Evolutionary conservation across 1,140 invertebrate species (phyloP).

Genomic region (Bathynomus jamesi): DNA sequence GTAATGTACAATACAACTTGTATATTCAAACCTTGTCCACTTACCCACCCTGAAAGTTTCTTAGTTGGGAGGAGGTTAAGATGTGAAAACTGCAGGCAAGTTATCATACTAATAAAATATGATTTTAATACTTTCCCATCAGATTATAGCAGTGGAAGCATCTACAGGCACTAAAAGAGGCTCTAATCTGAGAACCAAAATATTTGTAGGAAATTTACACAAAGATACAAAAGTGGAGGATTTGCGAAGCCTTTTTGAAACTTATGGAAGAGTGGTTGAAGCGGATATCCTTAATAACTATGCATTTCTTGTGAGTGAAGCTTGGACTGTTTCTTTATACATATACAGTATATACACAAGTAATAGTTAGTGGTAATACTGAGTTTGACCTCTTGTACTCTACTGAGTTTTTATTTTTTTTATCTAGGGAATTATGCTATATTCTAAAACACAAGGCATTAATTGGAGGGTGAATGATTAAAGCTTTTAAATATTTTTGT

Average conservation of each 20-base stretch:
- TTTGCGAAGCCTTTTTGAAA: slow-evolving; percentile 74
- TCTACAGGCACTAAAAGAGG: slow-evolving; percentile 16
- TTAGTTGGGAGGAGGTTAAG: slow-evolving; percentile 39
- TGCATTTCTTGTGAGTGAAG: slow-evolving; percentile 61
- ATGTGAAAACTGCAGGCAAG: slow-evolving; percentile 73
- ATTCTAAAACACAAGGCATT: no score
- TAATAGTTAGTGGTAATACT: no score
- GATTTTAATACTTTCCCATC: slow-evolving; percentile 47
- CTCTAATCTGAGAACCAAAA: slow-evolving; percentile 49
- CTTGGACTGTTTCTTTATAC: background rate
- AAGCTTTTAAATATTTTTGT: no score
- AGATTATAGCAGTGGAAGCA: slow-evolving; percentile 17
- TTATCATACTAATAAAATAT: no score
- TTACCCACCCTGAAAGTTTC: background rate
- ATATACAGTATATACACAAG: background rate
- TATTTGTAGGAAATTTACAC: slow-evolving; percentile 81
- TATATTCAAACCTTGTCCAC: background rate
- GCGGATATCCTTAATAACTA: slow-evolving; percentile 87
- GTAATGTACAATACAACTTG: background rate
- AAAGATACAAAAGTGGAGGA: slow-evolving; percentile 80
- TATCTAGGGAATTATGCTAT: no score
- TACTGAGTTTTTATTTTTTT: no score
- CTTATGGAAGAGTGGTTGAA: slow-evolving; percentile 79
- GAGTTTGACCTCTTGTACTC: no score
- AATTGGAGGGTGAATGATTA: no score